Evolutionary conservation across 2,797 vertebrate genomes (phyloP), one percentile per base, ranked within the genome.

Genomic region (Scolopax rusticola): DNA sequence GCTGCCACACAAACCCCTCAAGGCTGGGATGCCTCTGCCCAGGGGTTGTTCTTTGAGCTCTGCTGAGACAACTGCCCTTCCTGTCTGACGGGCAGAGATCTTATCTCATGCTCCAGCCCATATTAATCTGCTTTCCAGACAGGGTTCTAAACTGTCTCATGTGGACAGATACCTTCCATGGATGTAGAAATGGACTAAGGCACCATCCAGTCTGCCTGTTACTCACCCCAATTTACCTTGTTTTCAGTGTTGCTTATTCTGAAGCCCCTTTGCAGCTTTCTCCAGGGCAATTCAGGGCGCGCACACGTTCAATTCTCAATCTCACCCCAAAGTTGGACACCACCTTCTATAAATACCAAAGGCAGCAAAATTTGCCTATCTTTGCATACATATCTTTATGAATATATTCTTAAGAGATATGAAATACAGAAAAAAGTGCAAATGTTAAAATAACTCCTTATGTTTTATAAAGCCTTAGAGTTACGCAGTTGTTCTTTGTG

Each of bases 221-320:
- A 45, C 23, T 45, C 19, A 40, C 3, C 10, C 7, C 56, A 59
- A 24, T 23, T 36, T 14, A 40, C 51, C 48, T 9, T 16, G 11
- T 10, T 79, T 33, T 47, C 48, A 47, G 7, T 2, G 18, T 6
- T 67, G 15, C 36, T 75, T 83, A 24, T 20, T 77, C 71, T n/a
- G n/a, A 69, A 91, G 43, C 2, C 20, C 30, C 51, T 85, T 20
- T 32, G 32, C 33, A 61, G 28, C 6, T 45, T 45, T 38, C 6
- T 28, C 4, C 3, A 0, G 4, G 11, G 30, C 32, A 75, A n/a
- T 4, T 28, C 15, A 8, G 19, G 40, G 33, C 38, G 38, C 0
- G 5, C 54, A 61, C 7, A 40, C 21, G 48, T 19, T 59, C 13
- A 11, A 16, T 24, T 45, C 9, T 36, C 41, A 12, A 71, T 23